Conservation (phyloP, 2,113 vertebrate species). For the Mobula birostris region DNA sequence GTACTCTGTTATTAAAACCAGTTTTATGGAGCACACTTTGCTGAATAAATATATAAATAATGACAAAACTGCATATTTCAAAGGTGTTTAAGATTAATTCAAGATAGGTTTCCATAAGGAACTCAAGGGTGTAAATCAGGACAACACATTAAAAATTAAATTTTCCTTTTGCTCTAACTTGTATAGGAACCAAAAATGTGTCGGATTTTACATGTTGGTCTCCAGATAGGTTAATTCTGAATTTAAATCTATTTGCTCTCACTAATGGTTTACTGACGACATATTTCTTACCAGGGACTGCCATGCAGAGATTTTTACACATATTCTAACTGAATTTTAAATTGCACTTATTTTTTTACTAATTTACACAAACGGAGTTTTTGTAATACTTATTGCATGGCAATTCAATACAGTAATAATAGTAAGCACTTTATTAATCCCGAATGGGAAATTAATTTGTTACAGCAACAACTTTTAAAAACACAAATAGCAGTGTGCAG, state of each 20-base stretch:
- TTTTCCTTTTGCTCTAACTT: background rate
- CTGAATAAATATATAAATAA: constrained; percentile 14
- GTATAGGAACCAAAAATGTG: background rate
- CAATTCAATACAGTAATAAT: too few species aligned
- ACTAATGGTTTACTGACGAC: background rate
- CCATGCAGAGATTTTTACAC: background rate
- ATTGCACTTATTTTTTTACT: background rate
- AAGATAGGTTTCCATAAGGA: background rate
- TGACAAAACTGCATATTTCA: constrained; percentile 15
- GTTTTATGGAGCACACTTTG: background rate
- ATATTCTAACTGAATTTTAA: background rate
- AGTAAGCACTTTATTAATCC: too few species aligned
- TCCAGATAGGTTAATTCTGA: background rate
- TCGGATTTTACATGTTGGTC: background rate
- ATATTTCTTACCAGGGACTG: background rate
- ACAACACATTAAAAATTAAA: background rate
- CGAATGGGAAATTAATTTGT: too few species aligned
- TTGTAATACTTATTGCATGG: background rate
- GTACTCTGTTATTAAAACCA: background rate
- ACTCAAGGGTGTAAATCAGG: background rate
- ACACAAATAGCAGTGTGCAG: too few species aligned
- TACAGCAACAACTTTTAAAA: too few species aligned
- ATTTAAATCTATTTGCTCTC: background rate
- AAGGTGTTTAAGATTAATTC: constrained; percentile 20
- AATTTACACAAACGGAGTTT: background rate